Conservation (phyloP, 2,888 invertebrate species). For the Sphaerophoria taeniata region DNA sequence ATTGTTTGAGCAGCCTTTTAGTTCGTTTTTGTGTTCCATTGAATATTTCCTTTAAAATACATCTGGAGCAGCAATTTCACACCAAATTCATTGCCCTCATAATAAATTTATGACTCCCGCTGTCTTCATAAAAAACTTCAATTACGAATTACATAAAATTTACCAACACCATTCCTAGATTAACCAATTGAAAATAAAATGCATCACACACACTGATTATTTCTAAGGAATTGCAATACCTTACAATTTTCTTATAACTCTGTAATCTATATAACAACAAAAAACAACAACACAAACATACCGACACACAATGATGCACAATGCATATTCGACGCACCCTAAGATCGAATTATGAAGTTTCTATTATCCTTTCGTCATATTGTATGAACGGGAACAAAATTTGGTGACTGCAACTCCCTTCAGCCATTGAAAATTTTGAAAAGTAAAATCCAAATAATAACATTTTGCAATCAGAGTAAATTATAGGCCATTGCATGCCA, state of each 20-base stretch:
- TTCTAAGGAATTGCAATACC: background rate
- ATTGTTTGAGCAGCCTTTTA: too few species aligned
- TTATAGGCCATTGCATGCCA: constrained; percentile 59
- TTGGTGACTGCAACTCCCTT: constrained; percentile 5
- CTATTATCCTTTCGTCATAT: constrained; percentile 6
- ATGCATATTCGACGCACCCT: constrained; percentile 24
- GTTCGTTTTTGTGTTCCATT: too few species aligned
- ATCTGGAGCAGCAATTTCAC: too few species aligned
- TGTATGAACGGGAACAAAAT: background rate
- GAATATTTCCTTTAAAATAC: too few species aligned
- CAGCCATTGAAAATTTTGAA: constrained; percentile 14
- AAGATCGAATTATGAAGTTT: constrained; percentile 34
- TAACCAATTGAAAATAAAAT: constrained; percentile 24
- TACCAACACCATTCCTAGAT: constrained; percentile 11
- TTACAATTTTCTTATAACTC: constrained; percentile 9
- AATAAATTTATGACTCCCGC: constrained; percentile 51
- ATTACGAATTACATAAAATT: too few species aligned
- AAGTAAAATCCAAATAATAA: constrained; percentile 38
- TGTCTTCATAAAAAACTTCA: constrained; percentile 52
- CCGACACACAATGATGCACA: constrained; percentile 37
- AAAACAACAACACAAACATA: constrained; percentile 72
- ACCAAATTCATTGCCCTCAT: too few species aligned
- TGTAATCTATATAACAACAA: constrained; percentile 72
- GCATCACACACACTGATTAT: background rate
- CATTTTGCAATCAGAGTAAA: constrained; percentile 58